Percentiles rank a stretch among this genome's conserved stretches.
Conservation (phyloP, 2,113 vertebrate genomes). For the Rostratula benghalensis region DNA sequence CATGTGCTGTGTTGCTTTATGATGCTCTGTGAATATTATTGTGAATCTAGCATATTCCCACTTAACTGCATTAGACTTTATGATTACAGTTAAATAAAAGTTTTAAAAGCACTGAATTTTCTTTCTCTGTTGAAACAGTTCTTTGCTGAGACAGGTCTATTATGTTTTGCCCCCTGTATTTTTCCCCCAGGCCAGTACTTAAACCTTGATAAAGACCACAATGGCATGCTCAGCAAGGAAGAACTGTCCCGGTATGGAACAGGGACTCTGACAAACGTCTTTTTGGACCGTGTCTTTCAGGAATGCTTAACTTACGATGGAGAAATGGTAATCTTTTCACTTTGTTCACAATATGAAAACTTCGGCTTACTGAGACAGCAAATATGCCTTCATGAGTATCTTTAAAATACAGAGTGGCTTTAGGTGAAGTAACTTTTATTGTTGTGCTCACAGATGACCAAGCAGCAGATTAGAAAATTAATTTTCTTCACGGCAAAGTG, state of each 20-base stretch:
- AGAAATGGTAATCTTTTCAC: constrained; percentile 87
- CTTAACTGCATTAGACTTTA: neutral
- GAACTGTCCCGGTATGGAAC: constrained; percentile 97
- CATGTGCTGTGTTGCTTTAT: neutral
- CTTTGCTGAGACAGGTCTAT: neutral
- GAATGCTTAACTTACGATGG: constrained; percentile 97
- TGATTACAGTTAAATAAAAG: neutral
- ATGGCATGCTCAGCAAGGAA: constrained; percentile 98
- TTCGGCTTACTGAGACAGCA: neutral
- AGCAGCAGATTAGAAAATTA: neutral
- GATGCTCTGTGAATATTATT: neutral
- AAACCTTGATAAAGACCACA: constrained; percentile 97
- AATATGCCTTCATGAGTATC: neutral
- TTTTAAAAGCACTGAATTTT: neutral
- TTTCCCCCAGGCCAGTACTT: constrained; percentile 89
- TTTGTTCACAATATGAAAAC: neutral
- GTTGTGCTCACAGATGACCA: neutral
- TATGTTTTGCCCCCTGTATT: neutral
- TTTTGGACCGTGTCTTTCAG: constrained; percentile 95
- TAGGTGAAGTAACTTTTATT: neutral
- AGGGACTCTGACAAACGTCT: constrained; percentile 92
- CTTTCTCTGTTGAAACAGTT: neutral
- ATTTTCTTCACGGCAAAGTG: neutral
- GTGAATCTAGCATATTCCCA: neutral
- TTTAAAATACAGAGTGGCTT: neutral